These are phyloP conservation scores for Chelmon rostratus DNA, from an alignment of 2,797 vertebrate species.

Conservation along the genomic window DNA sequence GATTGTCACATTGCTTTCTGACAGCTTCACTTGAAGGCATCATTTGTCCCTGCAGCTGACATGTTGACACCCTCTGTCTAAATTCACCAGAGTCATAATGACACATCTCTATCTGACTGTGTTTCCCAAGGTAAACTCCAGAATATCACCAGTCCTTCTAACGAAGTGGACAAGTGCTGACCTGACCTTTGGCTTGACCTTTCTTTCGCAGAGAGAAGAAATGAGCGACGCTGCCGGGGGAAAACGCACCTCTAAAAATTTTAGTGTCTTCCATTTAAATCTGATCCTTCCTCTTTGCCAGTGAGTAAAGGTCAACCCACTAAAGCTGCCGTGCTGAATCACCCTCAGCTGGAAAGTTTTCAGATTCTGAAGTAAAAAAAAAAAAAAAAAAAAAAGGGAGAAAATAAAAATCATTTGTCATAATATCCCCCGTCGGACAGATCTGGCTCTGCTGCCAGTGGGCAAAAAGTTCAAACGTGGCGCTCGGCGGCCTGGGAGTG, in stretches of 20 bases:
- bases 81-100: constrained; percentile 75
- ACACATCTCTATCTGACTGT: constrained; percentile 64
- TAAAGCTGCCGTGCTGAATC: constrained; percentile 62
- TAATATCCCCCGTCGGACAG: constrained; percentile 68
- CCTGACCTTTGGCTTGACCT: constrained; percentile 76
- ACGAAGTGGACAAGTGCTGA: constrained; percentile 60
- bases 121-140: constrained; percentile 72
- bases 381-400: constrained; percentile 12
- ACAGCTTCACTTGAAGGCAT: constrained; percentile 63
- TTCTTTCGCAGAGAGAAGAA: constrained; percentile 59
- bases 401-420: constrained; percentile 71
- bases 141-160: constrained; percentile 55
- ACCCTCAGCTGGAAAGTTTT: constrained; percentile 64
- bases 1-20: constrained; percentile 27
- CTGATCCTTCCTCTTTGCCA: constrained; percentile 73
- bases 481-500: constrained; percentile 64
- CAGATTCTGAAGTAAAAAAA: constrained; percentile 44
- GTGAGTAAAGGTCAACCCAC: constrained; percentile 74
- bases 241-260: constrained; percentile 48
- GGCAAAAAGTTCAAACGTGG: constrained; percentile 68
- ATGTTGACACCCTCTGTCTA: constrained; percentile 72
- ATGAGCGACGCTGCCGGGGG: constrained; percentile 48
- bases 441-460: constrained; percentile 40
- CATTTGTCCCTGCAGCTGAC: constrained; percentile 57
- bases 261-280: constrained; percentile 60